A percentile compares a stretch with the other conserved stretches of the same genome.
phyloP scores from a whole-genome alignment of 2,888 invertebrate genomes.

The Nemapogon koenigi region DNA sequence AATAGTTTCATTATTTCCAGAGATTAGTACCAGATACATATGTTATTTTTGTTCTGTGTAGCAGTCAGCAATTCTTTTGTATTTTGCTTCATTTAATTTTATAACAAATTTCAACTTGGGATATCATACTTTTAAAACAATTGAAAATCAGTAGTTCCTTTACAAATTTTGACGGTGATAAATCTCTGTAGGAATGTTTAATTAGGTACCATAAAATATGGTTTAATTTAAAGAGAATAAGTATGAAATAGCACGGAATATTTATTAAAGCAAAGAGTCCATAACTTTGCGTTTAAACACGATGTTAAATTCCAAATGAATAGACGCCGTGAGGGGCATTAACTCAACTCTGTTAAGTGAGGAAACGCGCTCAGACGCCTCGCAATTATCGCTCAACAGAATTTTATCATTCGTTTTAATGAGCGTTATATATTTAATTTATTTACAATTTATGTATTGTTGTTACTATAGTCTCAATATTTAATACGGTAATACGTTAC shows the following conservation, averaged over 20 bases:
- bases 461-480: too few species aligned
- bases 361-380: constrained; percentile 38
- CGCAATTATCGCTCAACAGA: constrained; percentile 39
- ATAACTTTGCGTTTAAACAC: constrained; percentile 31
- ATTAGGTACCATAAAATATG: constrained; percentile 3
- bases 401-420: constrained; percentile 7
- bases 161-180: constrained; percentile 1
- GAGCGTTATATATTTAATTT: constrained; percentile 9
- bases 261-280: constrained; percentile 30
- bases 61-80: too few species aligned
- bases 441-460: too few species aligned
- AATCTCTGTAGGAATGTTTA: constrained; percentile 4
- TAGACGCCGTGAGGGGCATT: constrained; percentile 39
- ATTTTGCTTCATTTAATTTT: too few species aligned
- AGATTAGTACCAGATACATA: too few species aligned
- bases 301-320: constrained; percentile 49
- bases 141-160: too few species aligned
- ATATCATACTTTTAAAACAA: too few species aligned
- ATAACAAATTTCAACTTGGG: too few species aligned
- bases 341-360: constrained; percentile 39
- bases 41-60: too few species aligned
- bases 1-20: too few species aligned
- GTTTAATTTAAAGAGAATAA: constrained; percentile 7
- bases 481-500: too few species aligned
- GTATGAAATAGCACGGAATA: constrained; percentile 31